phyloP scores from a whole-genome alignment of 2,113 vertebrate species.

The Ameiurus melas region DNA sequence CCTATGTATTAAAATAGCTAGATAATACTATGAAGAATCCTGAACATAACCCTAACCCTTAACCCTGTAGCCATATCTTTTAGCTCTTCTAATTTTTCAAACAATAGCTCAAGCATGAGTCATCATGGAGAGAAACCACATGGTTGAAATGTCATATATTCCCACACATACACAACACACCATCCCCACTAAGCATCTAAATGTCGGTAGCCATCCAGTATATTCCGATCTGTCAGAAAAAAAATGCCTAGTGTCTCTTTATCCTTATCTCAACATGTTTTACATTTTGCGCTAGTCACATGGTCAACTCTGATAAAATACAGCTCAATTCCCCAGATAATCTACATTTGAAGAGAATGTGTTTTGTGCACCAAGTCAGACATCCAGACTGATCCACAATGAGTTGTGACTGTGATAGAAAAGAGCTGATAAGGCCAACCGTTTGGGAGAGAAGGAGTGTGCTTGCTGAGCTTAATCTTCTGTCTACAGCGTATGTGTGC shows the following conservation, averaged over 20 bases:
- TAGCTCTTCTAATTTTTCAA: neutral
- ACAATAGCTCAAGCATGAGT: neutral
- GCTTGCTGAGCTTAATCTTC: conserved; percentile 9
- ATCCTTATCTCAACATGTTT: neutral
- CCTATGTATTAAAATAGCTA: neutral
- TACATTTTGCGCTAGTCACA: neutral
- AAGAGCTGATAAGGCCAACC: conserved; percentile 17
- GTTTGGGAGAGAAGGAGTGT: neutral
- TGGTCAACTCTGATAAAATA: neutral
- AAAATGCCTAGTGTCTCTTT: neutral
- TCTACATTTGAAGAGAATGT: neutral
- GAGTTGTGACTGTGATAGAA: conserved; percentile 6
- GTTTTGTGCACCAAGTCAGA: conserved; percentile 8
- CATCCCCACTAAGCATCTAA: neutral
- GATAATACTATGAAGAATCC: neutral
- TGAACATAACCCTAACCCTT: neutral
- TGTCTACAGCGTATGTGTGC: neutral
- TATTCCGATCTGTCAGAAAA: conserved; percentile 1
- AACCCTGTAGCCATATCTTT: neutral
- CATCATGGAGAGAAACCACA: neutral
- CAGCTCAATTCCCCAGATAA: neutral
- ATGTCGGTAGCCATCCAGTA: neutral
- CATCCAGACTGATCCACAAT: neutral
- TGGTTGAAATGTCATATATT: neutral
- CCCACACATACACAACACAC: neutral